Conservation (phyloP, 2,113 vertebrate species). For the Aramus guarauna region DNA sequence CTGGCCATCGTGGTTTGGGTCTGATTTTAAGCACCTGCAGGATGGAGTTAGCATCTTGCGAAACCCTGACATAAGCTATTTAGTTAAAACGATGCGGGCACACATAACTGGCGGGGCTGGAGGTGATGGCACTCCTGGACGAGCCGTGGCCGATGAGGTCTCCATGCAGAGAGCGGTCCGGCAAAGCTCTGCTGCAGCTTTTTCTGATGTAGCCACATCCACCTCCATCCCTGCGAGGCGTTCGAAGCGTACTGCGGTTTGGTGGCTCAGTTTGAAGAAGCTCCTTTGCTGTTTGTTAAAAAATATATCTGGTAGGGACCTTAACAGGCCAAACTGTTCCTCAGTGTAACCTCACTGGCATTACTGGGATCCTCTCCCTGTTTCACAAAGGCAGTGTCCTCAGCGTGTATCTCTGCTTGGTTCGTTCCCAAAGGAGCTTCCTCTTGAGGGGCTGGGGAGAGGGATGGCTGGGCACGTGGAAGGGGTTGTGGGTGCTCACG, state of each 20-base stretch:
- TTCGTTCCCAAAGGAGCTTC: not conserved
- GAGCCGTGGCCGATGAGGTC: not conserved
- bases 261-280: not conserved
- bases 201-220: not conserved
- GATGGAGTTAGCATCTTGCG: not conserved
- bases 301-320: fast-evolving
- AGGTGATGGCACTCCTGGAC: not conserved
- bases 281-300: not conserved
- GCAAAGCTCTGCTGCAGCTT: not conserved
- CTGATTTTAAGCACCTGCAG: not conserved
- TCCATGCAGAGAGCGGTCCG: not conserved
- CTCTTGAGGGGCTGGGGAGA: not conserved
- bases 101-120: not conserved
- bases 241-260: not conserved
- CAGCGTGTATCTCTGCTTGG: fast-evolving
- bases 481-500: not conserved
- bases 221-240: not conserved
- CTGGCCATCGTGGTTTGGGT: not conserved
- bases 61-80: not conserved
- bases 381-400: not conserved
- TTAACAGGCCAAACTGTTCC: not conserved
- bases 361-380: not conserved
- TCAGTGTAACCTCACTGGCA: not conserved
- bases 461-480: not conserved
- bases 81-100: not conserved